These are phyloP conservation scores for Shargacucullia verbasci DNA, from an alignment of 2,888 invertebrate genomes.

Conservation along the genomic window DNA sequence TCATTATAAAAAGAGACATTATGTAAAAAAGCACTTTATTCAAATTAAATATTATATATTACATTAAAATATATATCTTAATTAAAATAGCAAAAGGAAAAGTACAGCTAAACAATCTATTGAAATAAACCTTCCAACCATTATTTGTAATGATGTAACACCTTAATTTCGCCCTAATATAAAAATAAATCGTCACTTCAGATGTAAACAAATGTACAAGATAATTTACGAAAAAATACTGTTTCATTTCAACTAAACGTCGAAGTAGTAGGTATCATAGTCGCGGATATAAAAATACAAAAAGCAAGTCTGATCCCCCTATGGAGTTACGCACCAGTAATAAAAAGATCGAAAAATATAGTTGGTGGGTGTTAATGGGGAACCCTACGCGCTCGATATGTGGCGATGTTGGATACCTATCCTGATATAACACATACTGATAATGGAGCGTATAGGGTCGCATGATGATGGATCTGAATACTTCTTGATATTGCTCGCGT, in stretches of 20 bases:
- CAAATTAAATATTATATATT: constrained; percentile 89
- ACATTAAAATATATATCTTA: constrained; percentile 88
- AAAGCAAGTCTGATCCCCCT: constrained; percentile 83
- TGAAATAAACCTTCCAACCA: constrained; percentile 85
- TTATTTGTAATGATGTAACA: constrained; percentile 76
- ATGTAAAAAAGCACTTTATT: constrained; percentile 88
- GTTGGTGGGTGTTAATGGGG: constrained; percentile 64
- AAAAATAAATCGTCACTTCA: constrained; percentile 73
- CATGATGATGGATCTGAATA: constrained; percentile 32
- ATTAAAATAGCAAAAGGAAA: constrained; percentile 86
- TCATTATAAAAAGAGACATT: constrained; percentile 51
- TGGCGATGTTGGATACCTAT: constrained; percentile 40
- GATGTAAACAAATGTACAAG: constrained; percentile 78
- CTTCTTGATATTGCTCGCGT: constrained; percentile 47
- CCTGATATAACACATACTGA: constrained; percentile 44
- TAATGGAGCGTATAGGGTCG: constrained; percentile 31
- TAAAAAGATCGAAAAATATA: constrained; percentile 82
- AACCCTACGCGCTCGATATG: constrained; percentile 45
- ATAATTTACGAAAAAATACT: constrained; percentile 82
- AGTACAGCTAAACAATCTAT: constrained; percentile 87
- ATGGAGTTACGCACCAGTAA: constrained; percentile 75
- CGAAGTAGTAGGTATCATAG: constrained; percentile 71
- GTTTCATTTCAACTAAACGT: constrained; percentile 71
- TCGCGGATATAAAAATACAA: constrained; percentile 88
- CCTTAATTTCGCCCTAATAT: constrained; percentile 78